These are phyloP conservation scores for Australoheros scitulus DNA, from an alignment of 2,113 vertebrate genomes.

Conservation along the genomic window DNA sequence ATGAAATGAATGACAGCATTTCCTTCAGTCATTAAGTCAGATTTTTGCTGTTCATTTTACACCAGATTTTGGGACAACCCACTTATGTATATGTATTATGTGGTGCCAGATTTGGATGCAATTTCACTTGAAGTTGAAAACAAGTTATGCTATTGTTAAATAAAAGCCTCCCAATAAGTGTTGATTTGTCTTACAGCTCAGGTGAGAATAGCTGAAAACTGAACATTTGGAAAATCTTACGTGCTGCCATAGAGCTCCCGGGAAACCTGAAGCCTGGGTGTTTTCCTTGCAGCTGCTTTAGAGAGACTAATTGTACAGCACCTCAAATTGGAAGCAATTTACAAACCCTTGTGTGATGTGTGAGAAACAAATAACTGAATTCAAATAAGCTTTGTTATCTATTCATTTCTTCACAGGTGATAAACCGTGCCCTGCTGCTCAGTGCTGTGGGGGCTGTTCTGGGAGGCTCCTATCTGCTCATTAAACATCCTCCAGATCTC, in stretches of 20 bases:
- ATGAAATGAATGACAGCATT: no score
- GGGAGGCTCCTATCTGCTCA: slow-evolving; percentile 74
- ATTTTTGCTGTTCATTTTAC: no score
- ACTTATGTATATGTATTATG: no score
- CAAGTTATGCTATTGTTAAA: neutral
- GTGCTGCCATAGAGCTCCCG: neutral
- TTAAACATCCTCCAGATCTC: slow-evolving; percentile 67
- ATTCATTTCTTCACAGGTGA: slow-evolving; percentile 74
- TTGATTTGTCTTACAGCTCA: neutral
- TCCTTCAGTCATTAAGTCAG: no score
- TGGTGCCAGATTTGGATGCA: neutral
- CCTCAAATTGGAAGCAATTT: neutral
- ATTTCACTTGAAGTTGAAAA: neutral
- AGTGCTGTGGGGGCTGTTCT: slow-evolving; percentile 63
- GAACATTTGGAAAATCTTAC: no score
- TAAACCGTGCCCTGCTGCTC: slow-evolving; percentile 80
- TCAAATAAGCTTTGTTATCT: neutral
- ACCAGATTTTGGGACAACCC: no score
- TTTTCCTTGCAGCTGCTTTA: neutral
- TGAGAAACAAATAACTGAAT: neutral
- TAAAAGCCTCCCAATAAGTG: neutral
- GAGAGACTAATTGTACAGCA: neutral
- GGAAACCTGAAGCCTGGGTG: neutral
- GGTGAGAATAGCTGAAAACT: no score
- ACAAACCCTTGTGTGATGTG: neutral